These are phyloP conservation scores for Danio tinwini DNA, from an alignment of 2,797 vertebrate species.

Conservation along the genomic window DNA sequence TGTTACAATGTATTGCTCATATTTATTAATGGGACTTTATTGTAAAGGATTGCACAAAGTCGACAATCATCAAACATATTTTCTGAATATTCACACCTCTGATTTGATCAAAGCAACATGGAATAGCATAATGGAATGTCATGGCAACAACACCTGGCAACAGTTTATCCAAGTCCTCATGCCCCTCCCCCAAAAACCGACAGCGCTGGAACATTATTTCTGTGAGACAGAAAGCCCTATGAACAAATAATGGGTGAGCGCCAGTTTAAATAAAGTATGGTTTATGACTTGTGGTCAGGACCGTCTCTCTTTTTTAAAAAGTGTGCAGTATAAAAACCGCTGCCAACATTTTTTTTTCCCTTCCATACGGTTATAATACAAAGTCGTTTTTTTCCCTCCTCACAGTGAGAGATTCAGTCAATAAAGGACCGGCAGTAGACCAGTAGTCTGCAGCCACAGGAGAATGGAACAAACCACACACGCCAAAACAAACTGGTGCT, in stretches of 20 bases:
- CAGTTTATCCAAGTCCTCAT: constrained; percentile 83
- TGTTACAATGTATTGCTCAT: too few relatives aligned
- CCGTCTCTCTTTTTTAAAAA: constrained; percentile 84
- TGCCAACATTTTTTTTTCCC: constrained; percentile 82
- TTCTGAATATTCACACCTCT: constrained; percentile 65
- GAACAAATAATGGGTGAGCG: constrained; percentile 94
- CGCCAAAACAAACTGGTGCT: constrained; percentile 82
- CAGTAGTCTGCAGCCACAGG: constrained; percentile 78
- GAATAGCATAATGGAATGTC: constrained; percentile 95
- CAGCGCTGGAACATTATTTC: constrained; percentile 91
- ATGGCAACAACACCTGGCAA: constrained; percentile 97
- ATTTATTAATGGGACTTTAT: too few relatives aligned
- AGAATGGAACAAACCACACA: constrained; percentile 75
- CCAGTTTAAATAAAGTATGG: constrained; percentile 97
- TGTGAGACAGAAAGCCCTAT: constrained; percentile 96
- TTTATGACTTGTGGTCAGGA: constrained; percentile 97
- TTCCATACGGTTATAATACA: constrained; percentile 91
- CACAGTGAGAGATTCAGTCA: constrained; percentile 87
- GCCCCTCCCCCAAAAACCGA: constrained; percentile 58
- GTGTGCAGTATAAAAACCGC: constrained; percentile 85
- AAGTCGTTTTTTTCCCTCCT: constrained; percentile 87
- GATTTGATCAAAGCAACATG: constrained; percentile 85
- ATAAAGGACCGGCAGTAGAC: constrained; percentile 86
- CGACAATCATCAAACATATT: constrained; percentile 43
- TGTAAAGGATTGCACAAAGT: background rate